phyloP scores from a whole-genome alignment of 2,797 vertebrate genomes.

The Phrynocephalus vlangalii region DNA sequence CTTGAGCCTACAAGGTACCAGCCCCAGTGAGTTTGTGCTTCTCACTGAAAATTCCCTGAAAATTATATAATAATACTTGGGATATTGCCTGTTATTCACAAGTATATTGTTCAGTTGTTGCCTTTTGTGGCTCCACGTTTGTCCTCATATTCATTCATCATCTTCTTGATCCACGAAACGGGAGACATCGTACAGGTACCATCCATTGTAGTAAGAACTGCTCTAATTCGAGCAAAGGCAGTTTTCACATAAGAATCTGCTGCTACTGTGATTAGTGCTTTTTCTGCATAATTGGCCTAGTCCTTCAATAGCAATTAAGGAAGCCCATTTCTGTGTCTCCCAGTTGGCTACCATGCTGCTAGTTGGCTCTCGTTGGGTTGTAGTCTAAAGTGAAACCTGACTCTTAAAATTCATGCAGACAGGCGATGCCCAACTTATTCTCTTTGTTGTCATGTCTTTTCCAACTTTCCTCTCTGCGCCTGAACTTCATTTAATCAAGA shows the following conservation, averaged over 20 bases:
- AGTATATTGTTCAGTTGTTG: not conserved
- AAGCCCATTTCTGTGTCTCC: conserved; percentile 26
- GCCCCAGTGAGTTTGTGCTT: not conserved
- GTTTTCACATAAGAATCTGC: conserved; percentile 18
- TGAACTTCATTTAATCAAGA: conserved; percentile 40
- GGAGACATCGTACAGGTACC: not conserved
- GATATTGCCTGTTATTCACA: not conserved
- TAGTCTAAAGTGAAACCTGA: conserved; percentile 31
- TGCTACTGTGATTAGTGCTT: conserved; percentile 16
- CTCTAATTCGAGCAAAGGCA: conserved; percentile 17
- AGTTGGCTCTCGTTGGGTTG: conserved; percentile 23
- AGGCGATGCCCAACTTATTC: conserved; percentile 25
- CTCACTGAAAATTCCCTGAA: not conserved
- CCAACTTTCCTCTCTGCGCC: conserved; percentile 29
- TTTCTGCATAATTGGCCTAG: conserved; percentile 28
- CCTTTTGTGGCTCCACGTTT: not conserved
- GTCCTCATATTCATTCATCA: not conserved
- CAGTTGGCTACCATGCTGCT: conserved; percentile 27
- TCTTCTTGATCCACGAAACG: not conserved
- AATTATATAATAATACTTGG: not conserved
- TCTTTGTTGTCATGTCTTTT: conserved; percentile 42
- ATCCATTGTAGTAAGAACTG: not conserved
- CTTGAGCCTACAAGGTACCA: not conserved
- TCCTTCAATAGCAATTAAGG: conserved; percentile 33
- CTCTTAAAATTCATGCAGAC: conserved; percentile 33